These are phyloP conservation scores for Sylvilagus bachmani DNA, from an alignment of 2,113 vertebrate genomes.

Conservation along the genomic window DNA sequence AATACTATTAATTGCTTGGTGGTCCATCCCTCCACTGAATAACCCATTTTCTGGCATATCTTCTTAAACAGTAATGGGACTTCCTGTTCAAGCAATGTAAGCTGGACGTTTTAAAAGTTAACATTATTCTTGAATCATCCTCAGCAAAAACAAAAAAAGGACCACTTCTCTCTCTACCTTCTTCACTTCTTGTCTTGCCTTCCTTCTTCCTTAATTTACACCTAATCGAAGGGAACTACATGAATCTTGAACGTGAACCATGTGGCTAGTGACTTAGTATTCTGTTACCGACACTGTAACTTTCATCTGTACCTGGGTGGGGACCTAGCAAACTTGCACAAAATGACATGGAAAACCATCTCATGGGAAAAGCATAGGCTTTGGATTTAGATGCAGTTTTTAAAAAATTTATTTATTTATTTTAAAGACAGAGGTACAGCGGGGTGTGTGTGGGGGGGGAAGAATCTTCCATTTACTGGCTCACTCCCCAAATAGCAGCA, in stretches of 20 bases:
- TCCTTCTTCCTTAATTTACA: constrained; percentile 44
- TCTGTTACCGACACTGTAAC: not conserved
- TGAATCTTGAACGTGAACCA: not conserved
- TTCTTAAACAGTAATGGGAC: constrained; percentile 17
- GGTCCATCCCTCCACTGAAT: constrained; percentile 12
- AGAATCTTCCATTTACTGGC: too few species aligned
- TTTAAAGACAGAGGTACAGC: too few species aligned
- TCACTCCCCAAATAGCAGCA: too few species aligned
- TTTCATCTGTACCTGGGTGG: constrained; percentile 32
- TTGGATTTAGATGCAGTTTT: not conserved
- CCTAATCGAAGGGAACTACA: not conserved
- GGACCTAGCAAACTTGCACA: not conserved
- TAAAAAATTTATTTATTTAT: too few species aligned
- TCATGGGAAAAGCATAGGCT: constrained; percentile 19
- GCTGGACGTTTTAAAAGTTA: constrained; percentile 6
- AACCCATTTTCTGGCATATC: not conserved
- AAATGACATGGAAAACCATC: not conserved
- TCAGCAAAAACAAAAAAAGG: constrained; percentile 25
- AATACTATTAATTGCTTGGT: constrained; percentile 51
- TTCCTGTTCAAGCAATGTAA: not conserved
- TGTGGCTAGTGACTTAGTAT: not conserved
- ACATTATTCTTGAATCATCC: not conserved
- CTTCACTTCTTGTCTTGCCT: not conserved
- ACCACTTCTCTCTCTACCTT: not conserved
- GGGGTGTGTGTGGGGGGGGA: too few species aligned